Conservation (phyloP, 2,888 invertebrate species). For the Alviniconcha strummeri region DNA sequence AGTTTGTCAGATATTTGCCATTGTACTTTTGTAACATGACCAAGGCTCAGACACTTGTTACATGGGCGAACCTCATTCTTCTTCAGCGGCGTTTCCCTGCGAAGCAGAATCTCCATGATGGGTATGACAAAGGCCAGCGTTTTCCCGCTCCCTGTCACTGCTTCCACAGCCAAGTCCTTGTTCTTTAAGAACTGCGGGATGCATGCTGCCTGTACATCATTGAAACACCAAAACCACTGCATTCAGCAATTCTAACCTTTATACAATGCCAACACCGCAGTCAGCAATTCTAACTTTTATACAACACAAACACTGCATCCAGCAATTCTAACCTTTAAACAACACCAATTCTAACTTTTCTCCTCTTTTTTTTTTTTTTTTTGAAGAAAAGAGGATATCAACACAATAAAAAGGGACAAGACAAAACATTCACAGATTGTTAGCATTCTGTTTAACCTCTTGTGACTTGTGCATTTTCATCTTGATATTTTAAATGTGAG, state of each 20-base stretch:
- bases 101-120: slow-evolving; percentile 85
- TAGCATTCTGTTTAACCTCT: too few species aligned
- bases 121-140: slow-evolving; percentile 97
- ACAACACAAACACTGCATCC: not conserved
- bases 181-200: slow-evolving; percentile 91
- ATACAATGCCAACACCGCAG: too few species aligned
- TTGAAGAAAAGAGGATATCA: too few species aligned
- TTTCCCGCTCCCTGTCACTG: slow-evolving; percentile 98
- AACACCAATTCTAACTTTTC: too few species aligned
- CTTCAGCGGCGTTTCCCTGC: slow-evolving; percentile 63
- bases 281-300: not conserved
- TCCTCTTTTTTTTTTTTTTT: too few species aligned
- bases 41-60: too few species aligned
- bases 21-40: too few species aligned
- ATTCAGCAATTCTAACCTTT: too few species aligned
- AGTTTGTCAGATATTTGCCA: too few species aligned
- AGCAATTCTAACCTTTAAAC: too few species aligned
- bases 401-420: not conserved
- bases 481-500: too few species aligned
- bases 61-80: slow-evolving; percentile 63
- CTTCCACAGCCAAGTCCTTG: slow-evolving; percentile 98
- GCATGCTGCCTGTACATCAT: slow-evolving; percentile 81
- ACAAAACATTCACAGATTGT: not conserved
- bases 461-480: too few species aligned
- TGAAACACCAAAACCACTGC: not conserved